A percentile compares a stretch with the other conserved stretches of the same genome.
phyloP scores from a whole-genome alignment of 2,113 vertebrate genomes.

The Pipa parva region DNA sequence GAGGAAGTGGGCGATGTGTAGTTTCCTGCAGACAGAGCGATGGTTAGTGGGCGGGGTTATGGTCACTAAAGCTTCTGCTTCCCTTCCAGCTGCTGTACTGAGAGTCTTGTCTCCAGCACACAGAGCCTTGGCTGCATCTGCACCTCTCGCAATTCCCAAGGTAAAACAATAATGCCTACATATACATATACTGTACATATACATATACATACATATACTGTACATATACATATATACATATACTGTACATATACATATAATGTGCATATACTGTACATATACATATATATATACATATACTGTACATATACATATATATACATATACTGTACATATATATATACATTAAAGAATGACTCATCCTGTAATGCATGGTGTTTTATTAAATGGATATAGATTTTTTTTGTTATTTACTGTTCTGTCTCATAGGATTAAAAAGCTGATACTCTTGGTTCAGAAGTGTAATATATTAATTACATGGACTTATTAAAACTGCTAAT shows the following conservation, averaged over 20 bases:
- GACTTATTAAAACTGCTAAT: too few relatives aligned
- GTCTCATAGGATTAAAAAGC: too few relatives aligned
- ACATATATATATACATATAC: background rate
- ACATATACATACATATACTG: background rate
- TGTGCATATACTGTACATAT: too few relatives aligned
- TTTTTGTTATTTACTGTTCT: too few relatives aligned
- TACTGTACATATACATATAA: too few relatives aligned
- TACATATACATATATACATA: background rate
- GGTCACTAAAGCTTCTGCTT: constrained; percentile 22
- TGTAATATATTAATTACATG: too few relatives aligned
- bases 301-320: constrained; percentile 1
- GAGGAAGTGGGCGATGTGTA: constrained; percentile 42
- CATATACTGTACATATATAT: background rate
- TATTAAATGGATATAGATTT: too few relatives aligned
- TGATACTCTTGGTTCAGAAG: too few relatives aligned
- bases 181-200: background rate
- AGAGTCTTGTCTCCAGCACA: constrained; percentile 18
- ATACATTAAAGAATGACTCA: too few relatives aligned
- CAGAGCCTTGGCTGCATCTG: background rate
- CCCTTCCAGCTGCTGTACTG: constrained; percentile 28
- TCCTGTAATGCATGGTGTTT: too few relatives aligned
- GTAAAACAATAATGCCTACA: background rate
- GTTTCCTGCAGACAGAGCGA: constrained; percentile 41
- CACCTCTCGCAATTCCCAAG: background rate
- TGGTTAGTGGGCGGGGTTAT: constrained; percentile 43